Evolutionary conservation across 2,113 vertebrate species (phyloP).

Genomic region (Trochalopteron elliotii): DNA sequence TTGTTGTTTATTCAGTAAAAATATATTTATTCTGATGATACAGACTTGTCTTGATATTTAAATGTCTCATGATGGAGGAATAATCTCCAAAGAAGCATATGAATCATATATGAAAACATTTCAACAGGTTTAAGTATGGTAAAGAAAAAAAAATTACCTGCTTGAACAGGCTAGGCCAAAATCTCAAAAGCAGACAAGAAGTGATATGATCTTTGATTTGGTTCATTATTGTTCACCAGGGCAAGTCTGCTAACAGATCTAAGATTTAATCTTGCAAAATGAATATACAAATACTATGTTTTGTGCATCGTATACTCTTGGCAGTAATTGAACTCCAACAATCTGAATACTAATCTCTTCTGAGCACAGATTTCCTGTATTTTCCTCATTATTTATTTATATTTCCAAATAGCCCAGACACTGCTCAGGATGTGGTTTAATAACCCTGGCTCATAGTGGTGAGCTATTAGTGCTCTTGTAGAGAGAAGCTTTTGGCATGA

Average conservation of each 20-base stretch:
- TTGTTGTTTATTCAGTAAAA: background rate
- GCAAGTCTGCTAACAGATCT: background rate
- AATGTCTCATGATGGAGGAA: background rate
- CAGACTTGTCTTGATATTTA: background rate
- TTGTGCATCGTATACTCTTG: background rate
- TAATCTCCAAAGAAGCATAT: background rate
- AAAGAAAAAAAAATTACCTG: background rate
- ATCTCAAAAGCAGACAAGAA: background rate
- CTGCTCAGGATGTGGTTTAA: conserved; percentile 35
- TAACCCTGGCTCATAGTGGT: background rate
- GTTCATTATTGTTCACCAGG: background rate
- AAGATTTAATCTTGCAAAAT: conserved; percentile 26
- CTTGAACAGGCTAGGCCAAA: background rate
- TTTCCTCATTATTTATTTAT: conserved; percentile 62
- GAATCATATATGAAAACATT: background rate
- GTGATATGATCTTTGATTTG: background rate
- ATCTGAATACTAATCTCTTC: conserved; percentile 52
- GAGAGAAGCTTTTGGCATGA: background rate
- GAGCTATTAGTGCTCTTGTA: conserved; percentile 3
- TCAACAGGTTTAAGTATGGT: background rate
- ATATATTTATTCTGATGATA: background rate
- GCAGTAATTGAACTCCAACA: background rate
- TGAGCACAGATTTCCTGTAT: conserved; percentile 36
- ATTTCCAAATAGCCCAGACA: conserved; percentile 44
- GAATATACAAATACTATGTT: background rate